Percentiles rank a stretch among this genome's conserved stretches.
Evolutionary conservation across 2,113 vertebrate genomes (phyloP).

Genomic region (western clawed frog (Xenopus tropicalis)): DNA sequence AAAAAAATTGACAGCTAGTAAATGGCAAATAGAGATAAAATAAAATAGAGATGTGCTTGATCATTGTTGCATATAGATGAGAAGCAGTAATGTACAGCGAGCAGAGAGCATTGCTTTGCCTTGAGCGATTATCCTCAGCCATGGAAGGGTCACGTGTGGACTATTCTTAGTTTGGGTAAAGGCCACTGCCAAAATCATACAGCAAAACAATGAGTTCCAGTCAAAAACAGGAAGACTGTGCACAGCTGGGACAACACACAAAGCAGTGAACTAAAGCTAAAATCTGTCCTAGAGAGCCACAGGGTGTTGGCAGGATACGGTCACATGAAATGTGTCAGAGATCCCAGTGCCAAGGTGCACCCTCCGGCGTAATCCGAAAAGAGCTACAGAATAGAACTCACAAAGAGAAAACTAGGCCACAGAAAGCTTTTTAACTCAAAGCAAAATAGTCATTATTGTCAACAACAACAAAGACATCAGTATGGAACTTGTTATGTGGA

Average conservation of each 20-base stretch:
- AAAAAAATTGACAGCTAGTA: too few relatives aligned
- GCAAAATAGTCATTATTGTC: too few relatives aligned
- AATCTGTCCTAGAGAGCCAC: not conserved
- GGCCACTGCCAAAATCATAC: not conserved
- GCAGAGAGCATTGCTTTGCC: not conserved
- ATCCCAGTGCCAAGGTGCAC: not conserved
- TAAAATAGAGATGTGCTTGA: too few relatives aligned
- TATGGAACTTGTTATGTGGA: too few relatives aligned
- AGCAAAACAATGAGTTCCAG: not conserved
- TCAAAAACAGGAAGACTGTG: slow-evolving; percentile 2
- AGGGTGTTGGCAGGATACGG: not conserved
- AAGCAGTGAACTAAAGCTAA: not conserved
- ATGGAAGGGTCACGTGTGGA: not conserved
- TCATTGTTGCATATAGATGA: too few relatives aligned
- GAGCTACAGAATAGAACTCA: too few relatives aligned
- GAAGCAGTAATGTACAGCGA: too few relatives aligned
- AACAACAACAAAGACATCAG: too few relatives aligned
- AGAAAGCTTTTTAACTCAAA: too few relatives aligned
- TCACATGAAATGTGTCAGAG: not conserved
- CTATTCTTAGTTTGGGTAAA: slow-evolving; percentile 3
- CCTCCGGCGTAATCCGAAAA: too few relatives aligned
- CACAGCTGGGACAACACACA: not conserved
- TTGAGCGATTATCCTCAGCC: not conserved
- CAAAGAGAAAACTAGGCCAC: too few relatives aligned
- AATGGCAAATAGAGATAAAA: too few relatives aligned